phyloP scores from a whole-genome alignment of 2,888 invertebrate genomes.

The Loripinus fragilis region DNA sequence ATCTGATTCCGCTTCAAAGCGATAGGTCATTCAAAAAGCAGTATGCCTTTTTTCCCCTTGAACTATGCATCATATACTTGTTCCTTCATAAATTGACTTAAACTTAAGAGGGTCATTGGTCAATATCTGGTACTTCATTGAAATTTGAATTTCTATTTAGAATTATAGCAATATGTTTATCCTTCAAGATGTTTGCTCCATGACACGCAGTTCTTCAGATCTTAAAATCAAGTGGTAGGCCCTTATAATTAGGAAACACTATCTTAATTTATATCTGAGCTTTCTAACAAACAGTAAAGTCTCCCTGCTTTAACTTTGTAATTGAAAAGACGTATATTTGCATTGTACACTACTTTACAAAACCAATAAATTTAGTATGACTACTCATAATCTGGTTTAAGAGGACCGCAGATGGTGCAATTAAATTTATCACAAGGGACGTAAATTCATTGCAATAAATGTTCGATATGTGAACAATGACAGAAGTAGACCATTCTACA shows the following conservation, averaged over 20 bases:
- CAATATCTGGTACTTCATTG: not conserved
- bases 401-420: too few relatives aligned
- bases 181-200: not conserved
- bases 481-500: too few relatives aligned
- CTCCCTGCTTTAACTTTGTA: not conserved
- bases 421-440: too few relatives aligned
- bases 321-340: not conserved
- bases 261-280: not conserved
- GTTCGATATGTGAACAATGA: too few relatives aligned
- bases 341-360: not conserved
- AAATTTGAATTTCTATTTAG: not conserved
- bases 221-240: not conserved
- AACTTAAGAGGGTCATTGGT: too few relatives aligned
- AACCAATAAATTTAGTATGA: not conserved
- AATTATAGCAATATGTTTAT: not conserved
- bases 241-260: not conserved
- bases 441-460: too few relatives aligned
- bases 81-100: too few relatives aligned
- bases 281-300: not conserved
- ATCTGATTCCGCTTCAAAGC: too few relatives aligned
- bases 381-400: too few relatives aligned
- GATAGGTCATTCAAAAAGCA: too few relatives aligned
- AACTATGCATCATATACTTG: too few relatives aligned
- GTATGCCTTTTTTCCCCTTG: too few relatives aligned
- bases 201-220: not conserved